Percentiles rank a stretch among this genome's conserved stretches.
These are phyloP conservation scores for Polyergus mexicanus DNA, from an alignment of 1,140 invertebrate genomes.

Conservation along the genomic window DNA sequence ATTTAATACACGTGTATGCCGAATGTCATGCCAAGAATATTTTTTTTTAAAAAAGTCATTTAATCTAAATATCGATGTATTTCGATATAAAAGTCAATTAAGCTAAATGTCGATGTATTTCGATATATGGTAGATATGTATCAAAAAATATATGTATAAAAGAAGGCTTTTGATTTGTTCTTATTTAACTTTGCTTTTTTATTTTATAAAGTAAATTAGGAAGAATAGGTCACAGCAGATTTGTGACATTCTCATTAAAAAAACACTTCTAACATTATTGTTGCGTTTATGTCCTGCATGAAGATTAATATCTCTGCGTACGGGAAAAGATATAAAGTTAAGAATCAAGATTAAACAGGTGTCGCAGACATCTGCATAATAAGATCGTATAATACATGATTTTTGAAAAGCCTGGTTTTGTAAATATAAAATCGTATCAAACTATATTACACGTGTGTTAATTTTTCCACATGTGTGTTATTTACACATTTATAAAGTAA, in stretches of 20 bases:
- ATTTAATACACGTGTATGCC: neutral
- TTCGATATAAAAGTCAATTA: neutral
- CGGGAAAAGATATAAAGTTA: slow-evolving; percentile 45
- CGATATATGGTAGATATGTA: neutral
- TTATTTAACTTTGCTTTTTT: neutral
- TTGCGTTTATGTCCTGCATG: slow-evolving; percentile 27
- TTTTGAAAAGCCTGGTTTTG: neutral
- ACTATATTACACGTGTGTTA: neutral
- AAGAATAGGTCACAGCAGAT: neutral
- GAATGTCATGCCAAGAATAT: neutral
- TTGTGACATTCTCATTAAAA: slow-evolving; percentile 47
- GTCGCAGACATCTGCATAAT: slow-evolving; percentile 9
- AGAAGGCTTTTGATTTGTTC: slow-evolving; percentile 6
- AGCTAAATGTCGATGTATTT: neutral
- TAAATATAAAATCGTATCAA: neutral
- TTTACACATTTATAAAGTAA: neutral
- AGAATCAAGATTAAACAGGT: slow-evolving; percentile 50
- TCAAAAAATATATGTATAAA: neutral
- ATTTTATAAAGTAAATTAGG: slow-evolving; percentile 19
- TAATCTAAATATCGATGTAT: no score
- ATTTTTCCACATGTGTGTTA: neutral
- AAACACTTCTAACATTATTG: slow-evolving; percentile 48
- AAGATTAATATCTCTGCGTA: slow-evolving; percentile 44
- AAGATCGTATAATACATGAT: neutral
- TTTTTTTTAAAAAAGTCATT: neutral